Conservation (phyloP, 2,797 vertebrate species). For the Pogoniulus pusillus region DNA sequence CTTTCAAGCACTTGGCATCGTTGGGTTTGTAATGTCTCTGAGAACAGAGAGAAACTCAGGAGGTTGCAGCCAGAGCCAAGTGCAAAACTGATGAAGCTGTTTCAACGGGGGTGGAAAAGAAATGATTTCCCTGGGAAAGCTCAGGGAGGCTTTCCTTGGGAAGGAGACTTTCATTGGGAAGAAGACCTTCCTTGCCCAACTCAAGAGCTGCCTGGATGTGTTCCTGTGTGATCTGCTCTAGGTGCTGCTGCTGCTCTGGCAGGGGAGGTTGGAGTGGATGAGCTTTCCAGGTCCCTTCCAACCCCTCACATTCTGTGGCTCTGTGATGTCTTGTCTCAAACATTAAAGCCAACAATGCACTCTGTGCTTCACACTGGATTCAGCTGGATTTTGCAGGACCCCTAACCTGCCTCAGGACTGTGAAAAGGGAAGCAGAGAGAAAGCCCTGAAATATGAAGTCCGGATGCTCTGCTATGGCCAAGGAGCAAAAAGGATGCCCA, state of each 20-base stretch:
- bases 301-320: too few relatives aligned
- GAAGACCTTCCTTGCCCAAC: too few relatives aligned
- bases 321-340: too few relatives aligned
- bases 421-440: slow-evolving; percentile 8
- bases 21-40: background rate
- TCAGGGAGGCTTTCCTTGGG: background rate
- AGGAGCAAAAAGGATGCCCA: background rate
- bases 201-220: too few relatives aligned
- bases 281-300: too few relatives aligned
- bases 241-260: too few relatives aligned
- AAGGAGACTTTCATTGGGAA: too few relatives aligned
- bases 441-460: slow-evolving; percentile 33
- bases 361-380: background rate
- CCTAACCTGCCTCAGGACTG: background rate
- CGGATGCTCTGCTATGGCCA: slow-evolving; percentile 30
- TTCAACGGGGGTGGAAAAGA: background rate
- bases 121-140: background rate
- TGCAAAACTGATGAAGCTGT: background rate
- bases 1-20: background rate
- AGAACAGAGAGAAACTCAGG: slow-evolving; percentile 1
- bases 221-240: too few relatives aligned
- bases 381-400: background rate
- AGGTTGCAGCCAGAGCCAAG: background rate
- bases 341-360: too few relatives aligned
- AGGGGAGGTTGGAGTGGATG: too few relatives aligned